phyloP scores from a whole-genome alignment of 2,113 vertebrate genomes.

The Lontra canadensis region DNA sequence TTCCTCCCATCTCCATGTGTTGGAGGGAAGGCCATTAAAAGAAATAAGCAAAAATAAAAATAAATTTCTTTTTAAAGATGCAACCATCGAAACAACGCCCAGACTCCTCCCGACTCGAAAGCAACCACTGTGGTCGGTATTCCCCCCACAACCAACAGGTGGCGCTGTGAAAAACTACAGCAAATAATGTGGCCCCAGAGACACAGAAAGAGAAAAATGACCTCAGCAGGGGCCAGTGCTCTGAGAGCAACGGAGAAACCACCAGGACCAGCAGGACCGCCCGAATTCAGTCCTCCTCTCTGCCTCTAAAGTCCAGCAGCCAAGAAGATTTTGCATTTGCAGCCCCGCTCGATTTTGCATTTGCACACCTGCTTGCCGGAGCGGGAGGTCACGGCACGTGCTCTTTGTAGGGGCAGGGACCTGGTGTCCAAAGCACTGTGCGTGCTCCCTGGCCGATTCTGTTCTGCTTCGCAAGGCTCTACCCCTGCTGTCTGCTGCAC shows the following conservation, averaged over 20 bases:
- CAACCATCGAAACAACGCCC: neutral
- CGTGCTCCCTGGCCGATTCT: neutral
- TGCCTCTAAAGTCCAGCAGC: neutral
- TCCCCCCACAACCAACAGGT: neutral
- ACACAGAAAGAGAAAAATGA: neutral
- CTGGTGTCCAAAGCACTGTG: fast-evolving
- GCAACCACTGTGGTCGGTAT: neutral
- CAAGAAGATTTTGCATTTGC: neutral
- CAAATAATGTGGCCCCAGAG: neutral
- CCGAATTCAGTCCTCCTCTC: neutral
- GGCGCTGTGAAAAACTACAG: fast-evolving
- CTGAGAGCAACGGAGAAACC: neutral
- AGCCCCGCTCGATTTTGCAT: neutral
- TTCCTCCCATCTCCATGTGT: neutral
- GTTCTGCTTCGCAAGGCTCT: neutral
- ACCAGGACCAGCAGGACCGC: too few species aligned
- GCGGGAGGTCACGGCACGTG: neutral
- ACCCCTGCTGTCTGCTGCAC: neutral
- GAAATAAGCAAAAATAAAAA: neutral
- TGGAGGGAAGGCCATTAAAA: neutral
- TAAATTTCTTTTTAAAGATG: neutral
- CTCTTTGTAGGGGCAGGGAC: neutral
- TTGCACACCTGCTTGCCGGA: neutral
- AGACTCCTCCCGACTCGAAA: neutral
- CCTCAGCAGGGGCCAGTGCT: neutral